Base-by-base conservation (phyloP, 1,140 invertebrate species). In the Drosophila willistoni region DNA sequence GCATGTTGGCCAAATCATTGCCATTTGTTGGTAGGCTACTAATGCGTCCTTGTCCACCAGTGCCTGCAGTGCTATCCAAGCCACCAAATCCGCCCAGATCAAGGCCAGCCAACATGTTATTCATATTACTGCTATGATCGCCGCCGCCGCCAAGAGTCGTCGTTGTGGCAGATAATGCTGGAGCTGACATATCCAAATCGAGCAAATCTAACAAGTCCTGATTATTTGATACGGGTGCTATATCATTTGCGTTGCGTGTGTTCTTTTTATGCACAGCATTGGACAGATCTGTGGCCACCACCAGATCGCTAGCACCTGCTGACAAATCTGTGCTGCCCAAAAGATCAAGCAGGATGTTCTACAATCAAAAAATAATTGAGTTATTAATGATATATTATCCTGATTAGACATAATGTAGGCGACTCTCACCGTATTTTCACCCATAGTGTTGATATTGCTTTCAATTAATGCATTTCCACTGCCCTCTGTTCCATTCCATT, bases 161-260 rank as follows among this genome's bases (percentile, higher is more conserved):
- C 5, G 92, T 77, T 33, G 93, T 82, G 2, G 7, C 61, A 3
- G 42, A 25, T 7, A 59, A 34, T 36, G 44, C 44, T 51, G 93
- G 68, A 61, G 92, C 75, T 42, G 92, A 92, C 66, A 95, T 92
- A 91, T 95, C 95, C 67, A 96, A 92, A 61, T 94, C 95, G 41
- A 98, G 93, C 42, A 99, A 93, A 93, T 98, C 97, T 71, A 98
- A 93, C 61, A 98, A 94, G 93, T 98, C 96, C 93, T 96, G 95
- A 92, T 96, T 95, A 81, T 95, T 95, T 65, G 94, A 93, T 77
- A 92, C 92, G 47, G 93, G 78, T 13, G 92, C 80, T 17, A 57
- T 89, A 61, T 93, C 83, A 60, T 92, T 89, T 54, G 92, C 92
- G 79, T 93, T 93, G 79, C 93, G 93, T 83, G 96, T 81, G 36